Evolutionary conservation across 2,888 invertebrate species (phyloP), one percentile per base, ranked within the genome.

Genomic region (Agrilus biguttatus): DNA sequence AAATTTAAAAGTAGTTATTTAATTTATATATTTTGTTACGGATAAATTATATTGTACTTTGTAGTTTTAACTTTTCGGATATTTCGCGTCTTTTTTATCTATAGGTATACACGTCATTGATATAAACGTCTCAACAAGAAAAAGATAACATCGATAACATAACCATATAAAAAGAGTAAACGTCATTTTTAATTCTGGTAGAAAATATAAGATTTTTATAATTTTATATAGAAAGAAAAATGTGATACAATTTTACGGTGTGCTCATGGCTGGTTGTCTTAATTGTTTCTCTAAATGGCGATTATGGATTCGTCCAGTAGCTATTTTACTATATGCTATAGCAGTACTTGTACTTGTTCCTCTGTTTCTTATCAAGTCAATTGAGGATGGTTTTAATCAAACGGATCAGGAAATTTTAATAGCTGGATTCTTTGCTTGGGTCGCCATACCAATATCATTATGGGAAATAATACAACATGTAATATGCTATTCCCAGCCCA

Each of bases 381-480:
- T 89, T 46, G 74, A 78, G 57, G 81, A 84, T 74, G 85, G 83
- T 6, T 81, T 88, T 53, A 75, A 77, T 39, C 78, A 81, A 53
- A 77, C 81, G 50, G 85, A 87, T 57, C 84, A 87, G 64, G 83
- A 85, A 54, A 75, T 83, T 43, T 70, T 92, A 50, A 80, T 92
- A 44, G 92, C 85, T 8, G 92, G 92, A 5, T 75, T 89, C n/a
- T 95, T 95, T 68, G 92, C 90, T 17, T 73, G 91, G 49, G 71
- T 92, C 44, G 87, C 93, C 0, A 70, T 96, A 39, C 95, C 95
- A 1, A 83, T 95, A 49, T 89, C 93, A 37, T 75, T 95, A 55
- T 95, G 91, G 84, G 90, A 92, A 67, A 95, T 96, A 55, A 81
- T 86, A 37, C 89, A 92, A 63, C 95, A 96, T 68, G 79, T 93